Evolutionary conservation across 2,888 invertebrate species (phyloP).

Genomic region (Coremacera marginata): DNA sequence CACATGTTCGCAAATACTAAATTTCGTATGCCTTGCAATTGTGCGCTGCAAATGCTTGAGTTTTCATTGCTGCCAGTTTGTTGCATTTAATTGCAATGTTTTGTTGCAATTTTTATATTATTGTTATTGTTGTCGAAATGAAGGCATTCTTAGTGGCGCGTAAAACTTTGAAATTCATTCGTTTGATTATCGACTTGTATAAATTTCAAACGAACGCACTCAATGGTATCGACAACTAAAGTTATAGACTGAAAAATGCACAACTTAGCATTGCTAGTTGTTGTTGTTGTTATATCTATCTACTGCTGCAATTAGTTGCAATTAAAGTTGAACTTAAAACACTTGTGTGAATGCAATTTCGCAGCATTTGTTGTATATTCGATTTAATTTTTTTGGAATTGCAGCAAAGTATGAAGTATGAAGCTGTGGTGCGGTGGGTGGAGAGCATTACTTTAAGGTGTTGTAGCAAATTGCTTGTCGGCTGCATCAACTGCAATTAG

Average conservation of each 20-base stretch:
- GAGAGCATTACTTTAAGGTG: background rate
- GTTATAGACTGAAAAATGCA: slow-evolving; percentile 18
- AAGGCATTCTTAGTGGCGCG: background rate
- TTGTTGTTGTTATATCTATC: background rate
- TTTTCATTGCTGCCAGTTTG: background rate
- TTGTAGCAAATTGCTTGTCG: background rate
- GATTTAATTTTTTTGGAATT: background rate
- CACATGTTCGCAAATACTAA: background rate
- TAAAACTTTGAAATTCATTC: background rate
- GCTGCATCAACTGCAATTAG: background rate
- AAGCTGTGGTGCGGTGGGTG: background rate
- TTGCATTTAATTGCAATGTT: background rate
- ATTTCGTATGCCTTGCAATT: background rate
- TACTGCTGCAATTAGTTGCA: slow-evolving; percentile 31
- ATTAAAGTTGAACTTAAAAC: slow-evolving; percentile 28
- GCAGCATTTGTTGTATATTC: background rate
- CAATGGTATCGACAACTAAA: background rate
- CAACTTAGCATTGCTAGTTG: background rate
- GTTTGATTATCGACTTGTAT: background rate
- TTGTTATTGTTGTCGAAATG: background rate
- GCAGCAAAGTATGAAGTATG: background rate
- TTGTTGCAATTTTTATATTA: background rate
- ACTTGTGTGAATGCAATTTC: slow-evolving; percentile 9
- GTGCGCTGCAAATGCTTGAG: background rate
- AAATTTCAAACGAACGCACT: slow-evolving; percentile 13